Conservation (phyloP, 1,140 invertebrate species). For the Trypoxylus dichotomus region DNA sequence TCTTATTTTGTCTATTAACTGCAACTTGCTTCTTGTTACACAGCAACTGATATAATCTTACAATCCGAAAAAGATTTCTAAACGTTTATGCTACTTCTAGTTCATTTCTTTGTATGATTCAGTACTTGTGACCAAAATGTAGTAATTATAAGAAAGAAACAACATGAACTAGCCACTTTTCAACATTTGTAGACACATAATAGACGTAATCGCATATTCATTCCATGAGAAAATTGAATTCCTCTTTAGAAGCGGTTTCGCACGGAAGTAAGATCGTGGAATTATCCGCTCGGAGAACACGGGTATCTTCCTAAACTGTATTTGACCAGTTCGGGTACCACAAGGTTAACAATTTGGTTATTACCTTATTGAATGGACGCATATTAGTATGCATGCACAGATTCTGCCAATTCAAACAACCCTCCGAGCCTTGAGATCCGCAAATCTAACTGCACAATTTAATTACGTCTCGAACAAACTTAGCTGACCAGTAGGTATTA, state of each 20-base stretch:
- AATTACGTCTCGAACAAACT: constrained; percentile 36
- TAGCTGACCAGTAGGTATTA: constrained; percentile 37
- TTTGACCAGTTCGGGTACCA: background rate
- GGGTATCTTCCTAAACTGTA: constrained; percentile 2
- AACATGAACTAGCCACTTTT: no score
- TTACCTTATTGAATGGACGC: constrained; percentile 33
- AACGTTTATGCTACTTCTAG: no score
- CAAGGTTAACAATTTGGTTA: constrained; percentile 28
- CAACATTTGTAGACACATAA: no score
- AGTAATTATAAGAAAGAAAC: no score
- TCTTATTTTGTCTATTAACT: no score
- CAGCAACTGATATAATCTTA: no score
- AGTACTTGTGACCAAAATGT: no score
- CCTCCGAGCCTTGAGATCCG: constrained; percentile 40
- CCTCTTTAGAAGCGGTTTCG: background rate
- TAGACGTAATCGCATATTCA: background rate
- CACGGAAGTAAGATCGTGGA: background rate
- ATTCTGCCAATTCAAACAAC: constrained; percentile 45
- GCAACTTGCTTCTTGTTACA: no score
- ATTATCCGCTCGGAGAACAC: background rate
- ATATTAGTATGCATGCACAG: constrained; percentile 47
- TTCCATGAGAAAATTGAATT: background rate
- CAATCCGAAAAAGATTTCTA: no score
- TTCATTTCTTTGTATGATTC: no score
- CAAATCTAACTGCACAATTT: constrained; percentile 39